Percentiles rank a stretch among this genome's conserved stretches.
phyloP scores from a whole-genome alignment of 2,888 invertebrate genomes.

The Yponomeuta evonymella region DNA sequence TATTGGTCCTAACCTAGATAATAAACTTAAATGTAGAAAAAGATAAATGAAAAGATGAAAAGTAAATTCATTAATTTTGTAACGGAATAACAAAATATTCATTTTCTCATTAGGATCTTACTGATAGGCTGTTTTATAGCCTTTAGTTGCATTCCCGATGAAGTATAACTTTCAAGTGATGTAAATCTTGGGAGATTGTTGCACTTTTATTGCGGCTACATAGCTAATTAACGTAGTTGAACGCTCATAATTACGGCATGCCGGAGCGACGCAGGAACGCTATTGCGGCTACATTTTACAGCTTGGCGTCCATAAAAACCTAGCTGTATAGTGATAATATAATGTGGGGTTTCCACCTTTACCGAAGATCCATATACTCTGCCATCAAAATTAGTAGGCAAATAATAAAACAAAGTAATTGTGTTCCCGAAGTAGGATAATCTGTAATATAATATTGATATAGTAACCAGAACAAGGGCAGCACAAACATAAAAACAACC shows the following conservation, averaged over 20 bases:
- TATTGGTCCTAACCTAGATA: too few relatives aligned
- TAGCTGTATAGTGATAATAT: not conserved
- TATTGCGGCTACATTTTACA: conserved; percentile 4
- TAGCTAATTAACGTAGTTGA: conserved; percentile 9
- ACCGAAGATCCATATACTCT: not conserved
- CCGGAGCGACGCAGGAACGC: not conserved
- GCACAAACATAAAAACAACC: too few relatives aligned
- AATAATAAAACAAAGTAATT: not conserved
- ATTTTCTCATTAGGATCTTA: not conserved
- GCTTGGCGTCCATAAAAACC: not conserved
- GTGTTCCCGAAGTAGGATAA: too few relatives aligned
- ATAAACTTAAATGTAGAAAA: not conserved
- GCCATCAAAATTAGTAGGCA: not conserved
- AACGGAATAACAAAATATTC: not conserved
- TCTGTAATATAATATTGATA: too few relatives aligned
- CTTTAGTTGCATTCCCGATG: not conserved
- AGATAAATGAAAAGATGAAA: not conserved
- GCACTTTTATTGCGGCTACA: conserved; percentile 2
- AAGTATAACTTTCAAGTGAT: conserved; percentile 1
- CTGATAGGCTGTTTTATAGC: not conserved
- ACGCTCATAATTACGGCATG: conserved; percentile 5
- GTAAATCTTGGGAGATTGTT: conserved; percentile 6
- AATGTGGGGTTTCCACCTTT: not conserved
- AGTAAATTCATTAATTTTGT: not conserved
- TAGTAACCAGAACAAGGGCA: too few relatives aligned